These are phyloP conservation scores for Resseliella maxima DNA, from an alignment of 2,888 invertebrate species.

Conservation along the genomic window DNA sequence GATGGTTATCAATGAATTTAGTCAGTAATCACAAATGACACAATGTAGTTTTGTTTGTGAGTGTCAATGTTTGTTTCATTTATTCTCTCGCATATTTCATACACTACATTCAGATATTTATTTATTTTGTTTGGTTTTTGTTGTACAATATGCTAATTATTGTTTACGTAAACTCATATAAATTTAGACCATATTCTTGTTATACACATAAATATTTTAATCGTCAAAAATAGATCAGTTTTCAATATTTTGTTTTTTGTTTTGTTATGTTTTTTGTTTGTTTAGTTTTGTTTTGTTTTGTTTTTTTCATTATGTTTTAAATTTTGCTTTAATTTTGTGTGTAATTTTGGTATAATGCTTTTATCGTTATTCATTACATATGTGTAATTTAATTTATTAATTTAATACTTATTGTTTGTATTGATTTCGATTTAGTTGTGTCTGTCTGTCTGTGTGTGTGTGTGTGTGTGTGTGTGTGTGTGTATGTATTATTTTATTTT, in stretches of 20 bases:
- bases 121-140: background rate
- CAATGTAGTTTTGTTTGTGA: background rate
- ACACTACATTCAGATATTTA: slow-evolving; percentile 32
- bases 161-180: slow-evolving; percentile 27
- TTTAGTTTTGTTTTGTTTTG: background rate
- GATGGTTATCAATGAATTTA: background rate
- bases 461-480: no score
- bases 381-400: background rate
- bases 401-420: background rate
- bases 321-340: background rate
- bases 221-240: slow-evolving; percentile 44
- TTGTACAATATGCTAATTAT: slow-evolving; percentile 53
- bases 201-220: slow-evolving; percentile 49
- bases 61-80: slow-evolving; percentile 51
- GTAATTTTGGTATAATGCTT: slow-evolving; percentile 25
- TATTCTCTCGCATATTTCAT: slow-evolving; percentile 35
- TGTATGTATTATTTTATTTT: slow-evolving; percentile 6
- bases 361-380: background rate
- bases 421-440: slow-evolving; percentile 32
- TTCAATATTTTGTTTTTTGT: background rate
- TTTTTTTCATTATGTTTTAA: background rate
- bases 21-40: background rate
- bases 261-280: background rate
- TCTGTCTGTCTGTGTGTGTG: no score
- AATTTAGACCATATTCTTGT: slow-evolving; percentile 36